Evolutionary conservation across 2,113 vertebrate species (phyloP).

Genomic region (Laticauda laticaudata): DNA sequence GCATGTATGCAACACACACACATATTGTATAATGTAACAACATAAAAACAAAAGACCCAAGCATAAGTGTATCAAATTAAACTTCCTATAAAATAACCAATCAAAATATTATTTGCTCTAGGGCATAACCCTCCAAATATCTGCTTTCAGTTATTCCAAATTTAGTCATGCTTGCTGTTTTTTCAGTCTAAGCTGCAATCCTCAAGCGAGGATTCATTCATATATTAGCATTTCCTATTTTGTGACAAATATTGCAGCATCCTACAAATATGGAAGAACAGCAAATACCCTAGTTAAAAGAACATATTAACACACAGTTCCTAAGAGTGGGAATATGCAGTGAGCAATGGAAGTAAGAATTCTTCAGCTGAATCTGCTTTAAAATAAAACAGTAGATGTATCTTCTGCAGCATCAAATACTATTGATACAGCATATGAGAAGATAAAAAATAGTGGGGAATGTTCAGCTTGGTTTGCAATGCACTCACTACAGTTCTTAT

Average conservation of each 20-base stretch:
- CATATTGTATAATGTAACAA: background rate
- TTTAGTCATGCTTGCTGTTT: conserved; percentile 91
- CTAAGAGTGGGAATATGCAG: conserved; percentile 40
- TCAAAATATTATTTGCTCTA: conserved; percentile 43
- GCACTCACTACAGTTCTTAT: background rate
- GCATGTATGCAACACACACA: background rate
- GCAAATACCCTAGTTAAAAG: conserved; percentile 69
- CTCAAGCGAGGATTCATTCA: conserved; percentile 93
- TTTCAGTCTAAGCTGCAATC: conserved; percentile 94
- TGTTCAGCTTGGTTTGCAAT: background rate
- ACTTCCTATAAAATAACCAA: conserved; percentile 21
- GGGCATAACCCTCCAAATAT: conserved; percentile 35
- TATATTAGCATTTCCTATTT: conserved; percentile 72
- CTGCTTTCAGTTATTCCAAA: conserved; percentile 85
- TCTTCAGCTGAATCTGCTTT: conserved; percentile 35
- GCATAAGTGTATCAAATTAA: background rate
- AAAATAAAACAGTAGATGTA: conserved; percentile 43
- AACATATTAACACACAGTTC: conserved; percentile 43
- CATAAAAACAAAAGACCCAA: background rate
- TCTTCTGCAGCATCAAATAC: conserved; percentile 49
- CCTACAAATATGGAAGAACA: conserved; percentile 82
- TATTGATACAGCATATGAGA: conserved; percentile 12
- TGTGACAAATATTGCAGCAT: conserved; percentile 72
- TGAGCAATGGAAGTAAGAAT: conserved; percentile 37
- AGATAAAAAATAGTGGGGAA: conserved; percentile 7